phyloP scores from a whole-genome alignment of 2,888 invertebrate genomes.

The Chorisops tibialis region DNA sequence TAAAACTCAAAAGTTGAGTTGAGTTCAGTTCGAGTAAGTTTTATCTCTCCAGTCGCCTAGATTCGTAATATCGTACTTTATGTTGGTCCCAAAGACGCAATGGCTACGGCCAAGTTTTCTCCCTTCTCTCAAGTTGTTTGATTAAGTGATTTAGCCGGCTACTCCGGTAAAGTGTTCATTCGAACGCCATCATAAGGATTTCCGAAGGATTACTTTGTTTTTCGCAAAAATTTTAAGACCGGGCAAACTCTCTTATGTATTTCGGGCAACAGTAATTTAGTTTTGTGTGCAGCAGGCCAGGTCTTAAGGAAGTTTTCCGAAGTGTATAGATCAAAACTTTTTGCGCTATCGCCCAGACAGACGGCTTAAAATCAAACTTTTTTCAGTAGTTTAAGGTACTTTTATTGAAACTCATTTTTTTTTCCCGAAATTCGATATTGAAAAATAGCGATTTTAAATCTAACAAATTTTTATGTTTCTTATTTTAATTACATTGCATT shows the following conservation, averaged over 20 bases:
- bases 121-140: constrained; percentile 2
- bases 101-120: constrained; percentile 17
- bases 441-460: too few relatives aligned
- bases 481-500: background rate
- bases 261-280: too few relatives aligned
- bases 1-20: constrained; percentile 8
- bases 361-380: too few relatives aligned
- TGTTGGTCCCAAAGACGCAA: background rate
- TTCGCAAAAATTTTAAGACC: background rate
- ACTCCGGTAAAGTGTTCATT: background rate
- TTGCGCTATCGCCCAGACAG: too few relatives aligned
- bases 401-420: too few relatives aligned
- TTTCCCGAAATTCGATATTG: too few relatives aligned
- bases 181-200: background rate
- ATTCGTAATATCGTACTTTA: background rate
- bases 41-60: background rate
- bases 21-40: background rate
- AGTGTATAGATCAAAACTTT: too few relatives aligned
- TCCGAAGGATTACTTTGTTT: constrained; percentile 2
- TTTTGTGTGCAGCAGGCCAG: too few relatives aligned
- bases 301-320: too few relatives aligned
- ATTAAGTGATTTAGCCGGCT: constrained; percentile 15
- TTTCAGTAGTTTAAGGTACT: too few relatives aligned
- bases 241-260: too few relatives aligned
- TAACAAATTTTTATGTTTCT: too few relatives aligned